Evolutionary conservation across 2,797 vertebrate genomes (phyloP).

Genomic region (Rachycentron canadum): DNA sequence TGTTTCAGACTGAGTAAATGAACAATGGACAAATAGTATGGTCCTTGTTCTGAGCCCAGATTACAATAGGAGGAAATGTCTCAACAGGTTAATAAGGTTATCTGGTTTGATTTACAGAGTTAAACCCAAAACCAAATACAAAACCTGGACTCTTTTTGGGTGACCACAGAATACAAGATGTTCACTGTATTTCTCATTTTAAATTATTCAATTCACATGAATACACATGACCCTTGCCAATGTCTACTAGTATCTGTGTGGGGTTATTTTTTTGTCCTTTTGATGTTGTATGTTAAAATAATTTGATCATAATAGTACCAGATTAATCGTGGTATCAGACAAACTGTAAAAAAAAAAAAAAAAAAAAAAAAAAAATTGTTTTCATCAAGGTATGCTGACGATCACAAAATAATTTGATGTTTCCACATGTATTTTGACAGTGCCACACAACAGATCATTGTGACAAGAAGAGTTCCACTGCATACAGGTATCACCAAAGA

Average conservation of each 20-base stretch:
- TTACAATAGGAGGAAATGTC: background rate
- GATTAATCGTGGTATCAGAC: background rate
- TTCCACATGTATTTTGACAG: slow-evolving; percentile 87
- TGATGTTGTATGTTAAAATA: background rate
- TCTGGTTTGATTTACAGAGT: background rate
- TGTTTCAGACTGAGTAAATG: slow-evolving; percentile 15
- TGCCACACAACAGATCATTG: slow-evolving; percentile 85
- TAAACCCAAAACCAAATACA: background rate
- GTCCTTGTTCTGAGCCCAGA: background rate
- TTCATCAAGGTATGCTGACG: background rate
- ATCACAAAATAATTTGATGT: slow-evolving; percentile 72
- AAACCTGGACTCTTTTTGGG: background rate
- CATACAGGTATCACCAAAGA: slow-evolving; percentile 85
- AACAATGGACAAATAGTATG: background rate
- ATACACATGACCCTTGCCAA: background rate
- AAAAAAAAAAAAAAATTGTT: background rate
- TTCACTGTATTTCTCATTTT: background rate
- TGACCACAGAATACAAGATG: background rate
- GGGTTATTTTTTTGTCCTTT: background rate
- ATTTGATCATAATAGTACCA: background rate
- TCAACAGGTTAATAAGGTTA: background rate
- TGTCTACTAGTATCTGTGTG: background rate
- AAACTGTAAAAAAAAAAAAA: background rate
- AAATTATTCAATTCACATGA: background rate
- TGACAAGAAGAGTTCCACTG: slow-evolving; percentile 87